phyloP scores from a whole-genome alignment of 2,113 vertebrate genomes.

The Phainopepla nitens region DNA sequence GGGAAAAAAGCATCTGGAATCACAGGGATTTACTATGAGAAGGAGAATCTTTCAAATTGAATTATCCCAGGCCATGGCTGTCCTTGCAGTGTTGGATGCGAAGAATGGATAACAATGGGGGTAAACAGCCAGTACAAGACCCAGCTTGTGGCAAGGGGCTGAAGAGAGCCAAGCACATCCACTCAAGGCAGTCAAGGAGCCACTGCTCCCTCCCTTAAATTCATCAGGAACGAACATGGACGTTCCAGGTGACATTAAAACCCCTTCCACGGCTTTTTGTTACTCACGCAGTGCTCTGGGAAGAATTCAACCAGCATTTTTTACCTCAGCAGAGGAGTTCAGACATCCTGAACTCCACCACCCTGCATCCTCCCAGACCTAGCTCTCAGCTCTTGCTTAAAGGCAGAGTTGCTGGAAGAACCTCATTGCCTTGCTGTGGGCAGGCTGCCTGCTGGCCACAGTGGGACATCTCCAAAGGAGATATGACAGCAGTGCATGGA shows the following conservation, averaged over 20 bases:
- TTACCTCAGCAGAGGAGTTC: neutral
- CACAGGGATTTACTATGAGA: neutral
- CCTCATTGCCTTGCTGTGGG: accelerated
- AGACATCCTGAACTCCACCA: neutral
- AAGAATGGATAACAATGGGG: neutral
- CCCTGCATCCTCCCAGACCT: neutral
- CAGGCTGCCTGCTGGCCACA: neutral
- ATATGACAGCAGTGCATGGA: neutral
- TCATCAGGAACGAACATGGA: neutral
- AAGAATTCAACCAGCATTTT: neutral
- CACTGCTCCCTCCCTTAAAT: neutral
- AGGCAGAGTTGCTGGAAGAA: neutral
- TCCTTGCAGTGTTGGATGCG: neutral
- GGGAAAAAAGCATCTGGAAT: neutral
- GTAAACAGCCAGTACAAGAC: neutral
- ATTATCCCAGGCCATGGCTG: neutral
- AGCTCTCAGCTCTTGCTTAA: neutral
- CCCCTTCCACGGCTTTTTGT: neutral
- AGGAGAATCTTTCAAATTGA: neutral
- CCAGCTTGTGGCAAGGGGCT: neutral
- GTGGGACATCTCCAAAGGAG: neutral
- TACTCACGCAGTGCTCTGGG: neutral
- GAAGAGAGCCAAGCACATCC: accelerated
- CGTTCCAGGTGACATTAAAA: neutral
- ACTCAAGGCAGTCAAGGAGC: accelerated